Conservation (phyloP, 2,797 vertebrate species). For the Eulemur mongoz region DNA sequence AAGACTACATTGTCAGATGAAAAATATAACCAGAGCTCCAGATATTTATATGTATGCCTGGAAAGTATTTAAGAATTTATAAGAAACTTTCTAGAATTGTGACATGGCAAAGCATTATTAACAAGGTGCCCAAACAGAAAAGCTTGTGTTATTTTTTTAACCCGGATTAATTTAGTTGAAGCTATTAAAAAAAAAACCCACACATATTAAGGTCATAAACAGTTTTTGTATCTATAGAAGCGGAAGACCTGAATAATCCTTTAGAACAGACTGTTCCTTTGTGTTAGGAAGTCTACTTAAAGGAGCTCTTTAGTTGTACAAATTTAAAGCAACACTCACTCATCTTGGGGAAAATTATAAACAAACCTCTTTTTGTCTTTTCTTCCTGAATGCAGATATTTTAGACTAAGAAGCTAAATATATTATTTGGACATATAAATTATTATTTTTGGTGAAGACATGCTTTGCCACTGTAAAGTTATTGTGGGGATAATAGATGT, state of each 20-base stretch:
- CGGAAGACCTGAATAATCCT: neutral
- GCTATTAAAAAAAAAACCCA: neutral
- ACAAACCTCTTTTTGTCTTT: neutral
- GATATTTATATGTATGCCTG: neutral
- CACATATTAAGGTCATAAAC: neutral
- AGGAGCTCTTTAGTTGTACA: neutral
- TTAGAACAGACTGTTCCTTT: neutral
- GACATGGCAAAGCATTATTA: neutral
- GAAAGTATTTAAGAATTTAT: slow-evolving; percentile 19
- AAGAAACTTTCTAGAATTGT: neutral
- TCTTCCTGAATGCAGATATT: neutral
- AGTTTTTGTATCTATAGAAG: neutral
- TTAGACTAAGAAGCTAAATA: neutral
- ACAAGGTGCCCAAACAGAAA: neutral
- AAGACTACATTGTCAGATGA: neutral
- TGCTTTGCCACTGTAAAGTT: neutral
- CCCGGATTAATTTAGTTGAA: slow-evolving; percentile 22
- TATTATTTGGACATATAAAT: neutral
- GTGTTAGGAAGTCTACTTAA: neutral
- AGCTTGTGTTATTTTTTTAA: neutral
- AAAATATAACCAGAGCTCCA: neutral
- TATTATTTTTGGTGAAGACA: neutral
- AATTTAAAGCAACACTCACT: slow-evolving; percentile 27
- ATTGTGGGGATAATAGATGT: neutral
- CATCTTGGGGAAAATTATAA: neutral